A percentile compares a stretch with the other conserved stretches of the same genome.
Evolutionary conservation across 2,888 invertebrate species (phyloP).

Genomic region (Pterobdella sp.): DNA sequence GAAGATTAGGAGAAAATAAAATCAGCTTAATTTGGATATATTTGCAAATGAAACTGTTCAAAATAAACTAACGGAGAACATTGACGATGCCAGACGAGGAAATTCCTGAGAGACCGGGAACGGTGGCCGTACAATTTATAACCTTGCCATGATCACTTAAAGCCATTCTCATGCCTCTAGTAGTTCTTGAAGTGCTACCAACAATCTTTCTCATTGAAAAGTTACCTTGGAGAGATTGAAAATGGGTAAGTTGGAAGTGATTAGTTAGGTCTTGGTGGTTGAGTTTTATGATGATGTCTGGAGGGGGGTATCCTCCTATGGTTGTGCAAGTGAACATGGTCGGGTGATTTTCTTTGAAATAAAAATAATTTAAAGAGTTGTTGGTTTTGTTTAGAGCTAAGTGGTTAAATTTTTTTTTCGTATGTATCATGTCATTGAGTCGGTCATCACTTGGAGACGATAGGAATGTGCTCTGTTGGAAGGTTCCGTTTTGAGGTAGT

Average conservation of each 20-base stretch:
- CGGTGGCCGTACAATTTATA: conserved; percentile 24
- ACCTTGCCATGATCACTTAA: conserved; percentile 23
- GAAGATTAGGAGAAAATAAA: too few species aligned
- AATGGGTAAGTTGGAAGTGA: conserved; percentile 20
- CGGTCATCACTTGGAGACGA: neutral
- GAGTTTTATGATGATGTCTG: conserved; percentile 26
- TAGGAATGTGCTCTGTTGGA: neutral
- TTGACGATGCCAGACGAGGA: conserved; percentile 21
- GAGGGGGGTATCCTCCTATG: conserved; percentile 30
- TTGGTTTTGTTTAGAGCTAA: too few species aligned
- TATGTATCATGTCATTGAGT: neutral
- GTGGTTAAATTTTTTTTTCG: too few species aligned
- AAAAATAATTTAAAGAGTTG: neutral
- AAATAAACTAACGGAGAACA: conserved; percentile 24
- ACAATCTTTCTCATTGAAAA: conserved; percentile 18
- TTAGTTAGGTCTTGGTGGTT: conserved; percentile 24
- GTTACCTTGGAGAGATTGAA: conserved; percentile 13
- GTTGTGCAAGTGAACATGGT: conserved; percentile 23
- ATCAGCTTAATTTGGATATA: neutral
- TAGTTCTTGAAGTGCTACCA: neutral
- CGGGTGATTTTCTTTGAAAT: conserved; percentile 18
- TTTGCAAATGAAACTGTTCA: neutral
- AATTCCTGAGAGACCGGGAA: conserved; percentile 23
- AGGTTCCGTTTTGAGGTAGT: neutral
- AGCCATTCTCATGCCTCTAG: neutral